These are phyloP conservation scores for Athetis lepigone DNA, from an alignment of 2,888 invertebrate genomes.

Conservation along the genomic window DNA sequence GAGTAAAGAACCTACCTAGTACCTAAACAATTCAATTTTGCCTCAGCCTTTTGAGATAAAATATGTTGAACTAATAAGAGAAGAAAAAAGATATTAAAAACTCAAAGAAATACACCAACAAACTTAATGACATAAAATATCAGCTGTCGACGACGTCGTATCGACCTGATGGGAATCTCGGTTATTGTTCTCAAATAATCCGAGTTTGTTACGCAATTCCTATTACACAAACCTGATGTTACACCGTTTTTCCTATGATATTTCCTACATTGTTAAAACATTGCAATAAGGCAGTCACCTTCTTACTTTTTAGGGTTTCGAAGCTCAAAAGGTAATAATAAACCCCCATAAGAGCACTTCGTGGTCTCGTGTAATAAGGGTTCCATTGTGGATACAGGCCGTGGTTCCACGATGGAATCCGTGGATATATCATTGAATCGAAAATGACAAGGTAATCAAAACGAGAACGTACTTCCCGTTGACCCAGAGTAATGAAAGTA, in stretches of 20 bases:
- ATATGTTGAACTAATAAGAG: too few relatives aligned
- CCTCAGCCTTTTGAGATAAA: neutral
- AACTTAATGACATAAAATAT: neutral
- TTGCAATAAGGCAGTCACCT: neutral
- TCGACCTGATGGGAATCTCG: constrained; percentile 11
- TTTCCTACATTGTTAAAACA: constrained; percentile 20
- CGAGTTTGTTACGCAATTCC: constrained; percentile 15
- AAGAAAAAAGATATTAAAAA: too few relatives aligned
- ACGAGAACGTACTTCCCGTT: too few relatives aligned
- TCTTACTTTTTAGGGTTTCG: too few relatives aligned
- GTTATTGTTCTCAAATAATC: constrained; percentile 26
- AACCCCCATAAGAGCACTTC: too few relatives aligned
- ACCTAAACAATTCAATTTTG: neutral
- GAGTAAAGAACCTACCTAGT: neutral
- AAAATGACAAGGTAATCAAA: too few relatives aligned
- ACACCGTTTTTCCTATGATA: constrained; percentile 26
- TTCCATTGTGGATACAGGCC: too few relatives aligned
- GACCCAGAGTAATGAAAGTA: too few relatives aligned
- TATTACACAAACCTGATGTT: constrained; percentile 8
- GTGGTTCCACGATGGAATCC: too few relatives aligned
- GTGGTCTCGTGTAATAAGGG: too few relatives aligned
- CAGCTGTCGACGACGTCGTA: neutral
- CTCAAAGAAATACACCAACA: neutral
- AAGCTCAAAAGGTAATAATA: too few relatives aligned
- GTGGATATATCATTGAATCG: too few relatives aligned